Percentiles rank a stretch among this genome's conserved stretches.
phyloP scores from a whole-genome alignment of 2,888 invertebrate species.

The Chrysodeixis includens region DNA sequence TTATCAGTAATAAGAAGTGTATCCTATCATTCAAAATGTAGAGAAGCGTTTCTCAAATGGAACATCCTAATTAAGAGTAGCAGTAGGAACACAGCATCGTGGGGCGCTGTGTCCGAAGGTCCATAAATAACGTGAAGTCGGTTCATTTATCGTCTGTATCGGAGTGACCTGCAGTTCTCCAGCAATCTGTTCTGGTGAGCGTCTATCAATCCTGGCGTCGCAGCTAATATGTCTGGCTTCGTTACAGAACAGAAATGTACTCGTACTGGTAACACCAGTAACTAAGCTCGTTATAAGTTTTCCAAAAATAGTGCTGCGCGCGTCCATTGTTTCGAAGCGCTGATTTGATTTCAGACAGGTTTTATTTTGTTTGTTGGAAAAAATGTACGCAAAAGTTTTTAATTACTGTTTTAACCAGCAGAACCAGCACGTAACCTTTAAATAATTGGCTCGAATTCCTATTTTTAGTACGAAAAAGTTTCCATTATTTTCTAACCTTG shows the following conservation, averaged over 20 bases:
- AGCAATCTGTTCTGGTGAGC: conserved; percentile 53
- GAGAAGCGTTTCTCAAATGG: conserved; percentile 21
- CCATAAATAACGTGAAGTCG: conserved; percentile 59
- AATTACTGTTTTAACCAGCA: not conserved
- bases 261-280: conserved; percentile 28
- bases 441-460: not conserved
- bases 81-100: conserved; percentile 26
- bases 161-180: conserved; percentile 39
- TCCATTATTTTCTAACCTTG: not conserved
- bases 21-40: conserved; percentile 19
- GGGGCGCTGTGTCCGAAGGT: not conserved
- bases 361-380: not conserved
- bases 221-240: conserved; percentile 63
- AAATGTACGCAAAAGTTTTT: not conserved
- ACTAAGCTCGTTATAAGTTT: conserved; percentile 36
- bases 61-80: conserved; percentile 41
- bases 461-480: not conserved
- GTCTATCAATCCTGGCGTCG: conserved; percentile 64
- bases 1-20: not conserved
- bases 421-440: not conserved
- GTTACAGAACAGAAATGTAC: conserved; percentile 39
- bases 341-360: not conserved
- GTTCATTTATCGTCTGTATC: conserved; percentile 60
- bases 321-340: not conserved
- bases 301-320: conserved; percentile 23